These are phyloP conservation scores for Lepidocolaptes lacrymiger DNA, from an alignment of 2,797 vertebrate genomes.

Conservation along the genomic window DNA sequence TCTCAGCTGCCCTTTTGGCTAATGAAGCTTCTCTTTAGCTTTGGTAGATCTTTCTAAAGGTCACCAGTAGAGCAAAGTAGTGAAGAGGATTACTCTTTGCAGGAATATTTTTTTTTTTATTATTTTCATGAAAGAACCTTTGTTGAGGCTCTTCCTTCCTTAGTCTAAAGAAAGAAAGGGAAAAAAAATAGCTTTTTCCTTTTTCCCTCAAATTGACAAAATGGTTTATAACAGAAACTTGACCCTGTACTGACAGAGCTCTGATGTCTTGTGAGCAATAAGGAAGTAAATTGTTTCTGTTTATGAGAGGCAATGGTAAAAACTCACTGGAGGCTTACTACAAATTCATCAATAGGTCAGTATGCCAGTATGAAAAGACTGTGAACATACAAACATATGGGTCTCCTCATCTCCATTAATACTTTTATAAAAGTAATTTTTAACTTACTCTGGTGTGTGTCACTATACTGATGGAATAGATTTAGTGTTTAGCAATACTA, in stretches of 20 bases:
- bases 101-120: background rate
- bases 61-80: constrained; percentile 62
- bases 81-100: constrained; percentile 54
- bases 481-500: background rate
- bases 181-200: background rate
- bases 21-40: constrained; percentile 72
- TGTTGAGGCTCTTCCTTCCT: constrained; percentile 3
- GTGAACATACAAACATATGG: background rate
- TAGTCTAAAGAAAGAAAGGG: background rate
- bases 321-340: background rate
- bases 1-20: constrained; percentile 72
- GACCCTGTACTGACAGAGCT: background rate
- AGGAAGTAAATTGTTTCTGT: background rate
- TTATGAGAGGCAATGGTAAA: background rate
- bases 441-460: background rate
- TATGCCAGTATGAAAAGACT: background rate
- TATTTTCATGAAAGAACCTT: constrained; percentile 1
- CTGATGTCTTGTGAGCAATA: background rate
- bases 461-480: background rate
- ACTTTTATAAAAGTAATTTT: background rate
- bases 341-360: background rate
- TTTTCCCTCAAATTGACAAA: constrained; percentile 5
- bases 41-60: constrained; percentile 73
- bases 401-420: background rate
- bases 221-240: background rate